These are phyloP conservation scores for Chalcosyrphus nemorum DNA, from an alignment of 2,888 invertebrate species.

Conservation along the genomic window DNA sequence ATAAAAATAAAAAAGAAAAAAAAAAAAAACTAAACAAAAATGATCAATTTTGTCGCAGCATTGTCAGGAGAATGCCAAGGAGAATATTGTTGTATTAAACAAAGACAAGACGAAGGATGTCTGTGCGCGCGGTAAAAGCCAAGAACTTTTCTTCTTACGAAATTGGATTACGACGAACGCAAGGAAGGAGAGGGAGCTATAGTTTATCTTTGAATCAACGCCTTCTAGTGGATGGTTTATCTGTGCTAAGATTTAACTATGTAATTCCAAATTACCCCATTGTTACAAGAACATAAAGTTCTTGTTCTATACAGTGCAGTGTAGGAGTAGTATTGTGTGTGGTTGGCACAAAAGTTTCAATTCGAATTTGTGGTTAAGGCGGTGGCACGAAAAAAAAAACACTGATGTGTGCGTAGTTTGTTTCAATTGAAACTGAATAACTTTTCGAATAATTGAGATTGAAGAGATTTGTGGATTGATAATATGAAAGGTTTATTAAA, in stretches of 20 bases:
- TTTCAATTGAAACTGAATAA: constrained; percentile 9
- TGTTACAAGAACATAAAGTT: constrained; percentile 38
- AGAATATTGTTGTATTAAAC: constrained; percentile 1
- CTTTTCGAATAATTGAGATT: constrained; percentile 14
- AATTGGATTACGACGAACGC: constrained; percentile 48
- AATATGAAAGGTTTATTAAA: neutral
- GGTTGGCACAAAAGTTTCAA: constrained; percentile 24
- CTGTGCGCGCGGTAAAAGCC: neutral
- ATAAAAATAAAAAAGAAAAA: constrained; percentile 22
- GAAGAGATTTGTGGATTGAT: constrained; percentile 18
- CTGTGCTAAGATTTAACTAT: constrained; percentile 16
- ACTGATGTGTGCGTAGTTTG: neutral
- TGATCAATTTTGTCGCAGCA: constrained; percentile 60
- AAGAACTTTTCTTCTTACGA: neutral
- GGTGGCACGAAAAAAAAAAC: neutral
- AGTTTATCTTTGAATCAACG: constrained; percentile 31
- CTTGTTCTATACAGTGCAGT: neutral
- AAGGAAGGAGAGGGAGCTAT: constrained; percentile 1
- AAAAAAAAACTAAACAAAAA: constrained; percentile 23
- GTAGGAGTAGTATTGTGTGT: neutral
- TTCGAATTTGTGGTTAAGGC: constrained; percentile 17
- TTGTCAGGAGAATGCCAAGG: constrained; percentile 2
- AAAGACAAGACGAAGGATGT: neutral
- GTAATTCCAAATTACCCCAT: constrained; percentile 40
- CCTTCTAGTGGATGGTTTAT: neutral